Conservation (phyloP, 2,888 invertebrate species). For the Colostygia pectinataria region DNA sequence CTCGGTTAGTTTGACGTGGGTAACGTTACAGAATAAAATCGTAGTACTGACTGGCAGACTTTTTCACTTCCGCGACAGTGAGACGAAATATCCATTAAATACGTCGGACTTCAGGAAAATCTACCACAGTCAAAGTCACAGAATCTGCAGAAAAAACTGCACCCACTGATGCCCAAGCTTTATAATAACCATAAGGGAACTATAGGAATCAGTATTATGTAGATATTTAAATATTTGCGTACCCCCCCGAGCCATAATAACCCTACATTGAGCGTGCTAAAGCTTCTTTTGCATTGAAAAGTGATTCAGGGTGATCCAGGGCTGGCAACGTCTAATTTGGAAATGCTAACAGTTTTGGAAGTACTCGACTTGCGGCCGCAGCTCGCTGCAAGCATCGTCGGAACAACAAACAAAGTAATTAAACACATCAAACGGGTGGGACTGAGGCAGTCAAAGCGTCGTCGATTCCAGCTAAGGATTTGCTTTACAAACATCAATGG, state of each 20-base stretch:
- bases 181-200: too few relatives aligned
- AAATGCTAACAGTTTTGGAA: slow-evolving; percentile 74
- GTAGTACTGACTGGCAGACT: not conserved
- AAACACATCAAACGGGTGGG: slow-evolving; percentile 80
- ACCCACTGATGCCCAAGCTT: too few relatives aligned
- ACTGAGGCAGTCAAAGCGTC: slow-evolving; percentile 74
- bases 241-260: not conserved
- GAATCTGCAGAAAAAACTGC: too few relatives aligned
- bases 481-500: slow-evolving; percentile 25
- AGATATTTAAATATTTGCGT: not conserved
- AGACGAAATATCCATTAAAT: too few relatives aligned
- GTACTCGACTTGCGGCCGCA: slow-evolving; percentile 72
- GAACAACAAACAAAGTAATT: slow-evolving; percentile 82
- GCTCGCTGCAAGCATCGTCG: slow-evolving; percentile 73
- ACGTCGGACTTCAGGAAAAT: too few relatives aligned
- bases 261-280: slow-evolving; percentile 28
- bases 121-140: too few relatives aligned
- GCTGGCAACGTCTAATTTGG: slow-evolving; percentile 76
- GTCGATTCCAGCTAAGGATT: slow-evolving; percentile 35
- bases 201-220: not conserved
- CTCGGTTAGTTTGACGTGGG: slow-evolving; percentile 77
- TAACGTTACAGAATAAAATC: slow-evolving; percentile 52
- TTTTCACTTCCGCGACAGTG: not conserved
- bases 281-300: not conserved
- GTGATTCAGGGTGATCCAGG: not conserved